Evolutionary conservation across 2,888 invertebrate species (phyloP).

Genomic region (Anodontia alba): DNA sequence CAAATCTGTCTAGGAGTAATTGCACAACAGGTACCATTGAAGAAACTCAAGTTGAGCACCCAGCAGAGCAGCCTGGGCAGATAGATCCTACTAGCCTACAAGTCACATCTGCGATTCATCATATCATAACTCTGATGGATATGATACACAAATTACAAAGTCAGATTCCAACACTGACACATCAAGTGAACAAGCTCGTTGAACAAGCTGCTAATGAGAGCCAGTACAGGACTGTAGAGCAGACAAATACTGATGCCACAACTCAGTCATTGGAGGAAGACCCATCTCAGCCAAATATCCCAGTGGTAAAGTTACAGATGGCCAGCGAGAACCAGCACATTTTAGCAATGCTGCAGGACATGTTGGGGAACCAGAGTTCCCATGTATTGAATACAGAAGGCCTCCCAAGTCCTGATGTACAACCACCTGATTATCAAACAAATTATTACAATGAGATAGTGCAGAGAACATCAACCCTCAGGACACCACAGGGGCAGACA

Average conservation of each 20-base stretch:
- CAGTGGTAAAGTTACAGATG: background rate
- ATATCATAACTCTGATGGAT: too few species aligned
- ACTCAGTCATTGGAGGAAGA: background rate
- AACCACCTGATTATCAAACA: background rate
- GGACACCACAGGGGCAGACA: background rate
- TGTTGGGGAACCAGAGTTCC: background rate
- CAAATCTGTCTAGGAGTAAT: slow-evolving; percentile 2
- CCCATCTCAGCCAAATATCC: background rate
- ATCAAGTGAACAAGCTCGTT: background rate
- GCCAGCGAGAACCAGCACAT: background rate
- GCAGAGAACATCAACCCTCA: slow-evolving; percentile 1
- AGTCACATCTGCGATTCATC: too few species aligned
- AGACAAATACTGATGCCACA: background rate
- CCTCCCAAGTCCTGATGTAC: background rate
- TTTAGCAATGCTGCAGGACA: background rate
- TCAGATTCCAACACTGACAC: background rate
- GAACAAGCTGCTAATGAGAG: slow-evolving; percentile 1
- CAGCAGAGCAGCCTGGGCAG: background rate
- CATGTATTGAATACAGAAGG: background rate
- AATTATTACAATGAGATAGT: background rate
- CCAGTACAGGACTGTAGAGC: background rate
- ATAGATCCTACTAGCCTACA: background rate
- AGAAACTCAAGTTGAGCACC: background rate
- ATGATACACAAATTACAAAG: too few species aligned
- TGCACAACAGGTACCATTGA: background rate